Evolutionary conservation across 2,888 invertebrate genomes (phyloP).

Genomic region (Idaea biselata): DNA sequence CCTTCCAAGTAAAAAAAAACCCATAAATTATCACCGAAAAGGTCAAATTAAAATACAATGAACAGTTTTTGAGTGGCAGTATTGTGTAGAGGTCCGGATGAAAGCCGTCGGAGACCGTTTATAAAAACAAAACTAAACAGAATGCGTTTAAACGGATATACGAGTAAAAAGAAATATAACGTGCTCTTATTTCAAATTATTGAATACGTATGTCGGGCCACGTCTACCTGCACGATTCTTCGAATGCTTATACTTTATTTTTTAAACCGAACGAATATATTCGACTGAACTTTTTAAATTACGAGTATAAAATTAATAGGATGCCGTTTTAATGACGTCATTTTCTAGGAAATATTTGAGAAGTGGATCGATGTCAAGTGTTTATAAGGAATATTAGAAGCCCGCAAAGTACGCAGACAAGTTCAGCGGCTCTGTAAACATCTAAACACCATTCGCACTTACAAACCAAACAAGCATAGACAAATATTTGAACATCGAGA

Average conservation of each 20-base stretch:
- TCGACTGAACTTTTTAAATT: conserved; percentile 41
- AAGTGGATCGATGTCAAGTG: conserved; percentile 63
- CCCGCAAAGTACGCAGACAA: conserved; percentile 58
- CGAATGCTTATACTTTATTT: conserved; percentile 47
- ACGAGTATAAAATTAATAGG: conserved; percentile 13
- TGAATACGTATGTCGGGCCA: conserved; percentile 76
- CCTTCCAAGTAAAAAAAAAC: conserved; percentile 62
- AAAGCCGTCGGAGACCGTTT: conserved; percentile 68
- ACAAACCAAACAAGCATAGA: conserved; percentile 75
- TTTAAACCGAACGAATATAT: conserved; percentile 65
- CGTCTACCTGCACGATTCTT: conserved; percentile 70
- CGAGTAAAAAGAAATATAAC: conserved; percentile 78
- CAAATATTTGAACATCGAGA: conserved; percentile 74
- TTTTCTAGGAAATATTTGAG: conserved; percentile 33
- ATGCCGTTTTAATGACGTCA: conserved; percentile 26
- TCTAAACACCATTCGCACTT: conserved; percentile 79
- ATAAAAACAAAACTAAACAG: conserved; percentile 80
- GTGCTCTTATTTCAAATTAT: conserved; percentile 78
- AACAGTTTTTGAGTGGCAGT: conserved; percentile 80
- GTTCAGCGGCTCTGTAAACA: conserved; percentile 74
- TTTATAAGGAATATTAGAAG: conserved; percentile 69
- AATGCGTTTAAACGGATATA: conserved; percentile 79
- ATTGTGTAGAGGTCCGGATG: conserved; percentile 75
- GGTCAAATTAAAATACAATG: conserved; percentile 82
- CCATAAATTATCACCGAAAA: conserved; percentile 80